These are phyloP conservation scores for Notocelia uddmanniana DNA, from an alignment of 2,888 invertebrate genomes.

Conservation along the genomic window DNA sequence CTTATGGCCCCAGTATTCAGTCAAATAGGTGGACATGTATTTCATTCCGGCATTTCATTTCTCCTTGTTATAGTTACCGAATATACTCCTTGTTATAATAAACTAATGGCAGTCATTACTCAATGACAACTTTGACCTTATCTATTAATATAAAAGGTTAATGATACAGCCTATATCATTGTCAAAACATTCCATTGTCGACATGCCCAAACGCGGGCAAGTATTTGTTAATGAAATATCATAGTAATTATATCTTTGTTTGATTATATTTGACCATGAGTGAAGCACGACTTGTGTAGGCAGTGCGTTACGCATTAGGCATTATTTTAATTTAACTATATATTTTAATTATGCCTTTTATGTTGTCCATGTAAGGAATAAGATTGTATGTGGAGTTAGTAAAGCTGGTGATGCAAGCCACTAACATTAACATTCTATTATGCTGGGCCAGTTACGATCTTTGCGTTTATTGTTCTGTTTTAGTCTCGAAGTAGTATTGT, in stretches of 20 bases:
- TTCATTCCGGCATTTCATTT: neutral
- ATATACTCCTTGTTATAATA: constrained; percentile 10
- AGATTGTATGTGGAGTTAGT: neutral
- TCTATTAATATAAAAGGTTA: constrained; percentile 22
- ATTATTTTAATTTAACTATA: constrained; percentile 27
- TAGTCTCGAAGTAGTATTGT: neutral
- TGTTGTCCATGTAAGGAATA: constrained; percentile 1
- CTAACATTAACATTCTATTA: neutral
- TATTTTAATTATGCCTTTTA: constrained; percentile 8
- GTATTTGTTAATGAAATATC: constrained; percentile 37
- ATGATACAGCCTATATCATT: constrained; percentile 32
- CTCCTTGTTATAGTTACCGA: neutral
- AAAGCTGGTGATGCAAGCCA: neutral
- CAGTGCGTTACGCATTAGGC: constrained; percentile 4
- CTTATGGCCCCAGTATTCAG: neutral
- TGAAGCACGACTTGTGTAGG: constrained; percentile 19
- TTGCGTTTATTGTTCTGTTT: neutral
- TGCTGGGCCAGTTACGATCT: neutral
- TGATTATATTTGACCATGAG: constrained; percentile 29
- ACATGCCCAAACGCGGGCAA: constrained; percentile 22
- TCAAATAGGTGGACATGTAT: neutral
- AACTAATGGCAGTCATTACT: constrained; percentile 19
- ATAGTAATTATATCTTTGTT: constrained; percentile 36
- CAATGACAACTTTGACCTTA: constrained; percentile 28
- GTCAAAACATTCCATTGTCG: constrained; percentile 33